A percentile compares a stretch with the other conserved stretches of the same genome.
phyloP scores from a whole-genome alignment of 2,888 invertebrate species.

The Silvanus unidentatus region DNA sequence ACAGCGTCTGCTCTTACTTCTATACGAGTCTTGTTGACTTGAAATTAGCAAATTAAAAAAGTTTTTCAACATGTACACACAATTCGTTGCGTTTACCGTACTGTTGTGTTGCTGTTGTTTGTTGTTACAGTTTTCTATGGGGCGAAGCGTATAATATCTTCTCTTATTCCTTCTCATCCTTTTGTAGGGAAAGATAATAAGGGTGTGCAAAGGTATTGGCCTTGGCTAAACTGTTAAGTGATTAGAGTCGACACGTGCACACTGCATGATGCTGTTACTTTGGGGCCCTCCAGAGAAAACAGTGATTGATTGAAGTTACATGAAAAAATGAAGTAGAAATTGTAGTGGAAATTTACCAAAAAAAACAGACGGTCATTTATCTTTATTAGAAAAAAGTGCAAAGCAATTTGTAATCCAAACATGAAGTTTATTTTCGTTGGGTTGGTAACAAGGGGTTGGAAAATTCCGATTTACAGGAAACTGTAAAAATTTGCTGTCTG shows the following conservation, averaged over 20 bases:
- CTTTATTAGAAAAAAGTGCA: constrained; percentile 31
- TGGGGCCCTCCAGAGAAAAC: constrained; percentile 28
- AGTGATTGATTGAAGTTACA: constrained; percentile 35
- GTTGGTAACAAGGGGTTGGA: too few relatives aligned
- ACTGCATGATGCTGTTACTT: too few relatives aligned
- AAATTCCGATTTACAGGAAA: too few relatives aligned
- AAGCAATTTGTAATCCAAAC: constrained; percentile 28
- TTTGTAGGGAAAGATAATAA: constrained; percentile 12
- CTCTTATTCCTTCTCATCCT: too few relatives aligned
- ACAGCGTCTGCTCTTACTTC: too few relatives aligned
- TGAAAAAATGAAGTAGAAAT: constrained; percentile 34
- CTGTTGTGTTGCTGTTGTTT: too few relatives aligned
- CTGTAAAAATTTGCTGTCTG: too few relatives aligned
- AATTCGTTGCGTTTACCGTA: too few relatives aligned
- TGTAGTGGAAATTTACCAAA: constrained; percentile 16
- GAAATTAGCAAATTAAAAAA: constrained; percentile 3
- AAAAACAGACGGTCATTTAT: constrained; percentile 28
- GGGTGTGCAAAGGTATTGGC: constrained; percentile 11
- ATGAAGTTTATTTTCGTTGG: constrained; percentile 18
- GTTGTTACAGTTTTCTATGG: too few relatives aligned
- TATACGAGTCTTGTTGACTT: constrained; percentile 1
- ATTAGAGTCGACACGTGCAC: constrained; percentile 37
- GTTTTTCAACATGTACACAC: background rate
- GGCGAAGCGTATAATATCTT: too few relatives aligned
- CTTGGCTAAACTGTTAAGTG: constrained; percentile 32